Base-by-base conservation (phyloP, 2,113 vertebrate genomes). In the Protobothrops mucrosquamatus region DNA sequence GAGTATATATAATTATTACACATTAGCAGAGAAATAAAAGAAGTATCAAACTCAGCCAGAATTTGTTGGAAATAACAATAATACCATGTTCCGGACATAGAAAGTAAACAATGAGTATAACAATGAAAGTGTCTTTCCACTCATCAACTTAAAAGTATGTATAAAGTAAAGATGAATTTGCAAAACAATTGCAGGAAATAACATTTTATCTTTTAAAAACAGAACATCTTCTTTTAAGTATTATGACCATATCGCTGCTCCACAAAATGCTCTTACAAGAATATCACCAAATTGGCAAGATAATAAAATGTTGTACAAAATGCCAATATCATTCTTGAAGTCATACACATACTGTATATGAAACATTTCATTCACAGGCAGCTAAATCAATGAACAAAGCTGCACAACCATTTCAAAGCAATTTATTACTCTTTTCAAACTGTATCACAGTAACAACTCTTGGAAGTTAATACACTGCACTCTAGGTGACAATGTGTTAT, bases 371-470 rank as follows among this genome's bases (percentile, higher is more conserved):
- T 74, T 74, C 69, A 74, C 6, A 39, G n/a, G 54, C 10, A 87
- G 69, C 86, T 59, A 93, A 94, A 93, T 87, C 5, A 26, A 94
- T 57, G 92, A 4, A 94, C 88, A 74, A 55, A 56, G 69, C 61
- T 92, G 91, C 1, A 92, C 9, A 89, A 91, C 92, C 43, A 39
- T 94, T 93, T 92, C 92, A 61, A 89, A 74, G 89, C 88, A 96
- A 94, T 97, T 96, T 96, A 96, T 96, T 95, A 93, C 95, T 96
- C 91, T 96, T 95, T 94, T 91, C 88, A 94, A 97, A 96, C 95
- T 94, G 95, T 96, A 52, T 93, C 87, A 93, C 85, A 94, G 61
- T 26, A 95, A 96, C 95, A 96, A 96, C 95, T 96, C 91, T 95
- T 95, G 95, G 95, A 97, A 97, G 90, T 95, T 91, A 96, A 96